These are phyloP conservation scores for Halichondria panicea DNA, from an alignment of 37 sponge, comb jelly and placozoan species.

Conservation along the genomic window DNA sequence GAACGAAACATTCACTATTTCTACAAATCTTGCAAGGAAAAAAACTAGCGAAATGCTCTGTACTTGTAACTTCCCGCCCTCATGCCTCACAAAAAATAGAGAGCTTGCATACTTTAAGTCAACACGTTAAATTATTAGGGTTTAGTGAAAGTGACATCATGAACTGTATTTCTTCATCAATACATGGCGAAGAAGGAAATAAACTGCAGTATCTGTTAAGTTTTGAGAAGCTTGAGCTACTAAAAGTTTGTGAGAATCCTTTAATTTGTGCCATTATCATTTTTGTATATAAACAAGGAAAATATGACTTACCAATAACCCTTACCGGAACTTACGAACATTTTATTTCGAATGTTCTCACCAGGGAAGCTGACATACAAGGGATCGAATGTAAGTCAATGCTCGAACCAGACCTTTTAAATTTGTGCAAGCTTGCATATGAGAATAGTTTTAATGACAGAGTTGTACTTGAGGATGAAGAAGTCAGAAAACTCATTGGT, in stretches of 20 bases:
- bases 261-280: conserved; percentile 10
- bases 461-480: background rate
- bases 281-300: background rate
- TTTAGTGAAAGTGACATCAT: conserved; percentile 8
- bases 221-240: background rate
- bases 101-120: background rate
- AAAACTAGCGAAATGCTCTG: background rate
- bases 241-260: background rate
- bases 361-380: background rate
- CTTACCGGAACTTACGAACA: background rate
- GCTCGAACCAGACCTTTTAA: background rate
- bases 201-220: background rate
- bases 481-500: background rate
- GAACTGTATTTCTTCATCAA: background rate
- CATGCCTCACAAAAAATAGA: background rate
- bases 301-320: background rate
- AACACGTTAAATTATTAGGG: conserved; percentile 6
- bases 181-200: background rate
- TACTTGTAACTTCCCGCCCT: conserved; percentile 2
- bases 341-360: background rate
- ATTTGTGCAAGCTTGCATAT: background rate
- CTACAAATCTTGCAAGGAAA: conserved; percentile 2
- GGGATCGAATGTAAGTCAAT: no score
- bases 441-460: background rate
- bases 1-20: conserved; percentile 1